Percentiles rank a stretch among this genome's conserved stretches.
Conservation (phyloP, 2,113 vertebrate genomes). For the Percopsis transmontana region DNA sequence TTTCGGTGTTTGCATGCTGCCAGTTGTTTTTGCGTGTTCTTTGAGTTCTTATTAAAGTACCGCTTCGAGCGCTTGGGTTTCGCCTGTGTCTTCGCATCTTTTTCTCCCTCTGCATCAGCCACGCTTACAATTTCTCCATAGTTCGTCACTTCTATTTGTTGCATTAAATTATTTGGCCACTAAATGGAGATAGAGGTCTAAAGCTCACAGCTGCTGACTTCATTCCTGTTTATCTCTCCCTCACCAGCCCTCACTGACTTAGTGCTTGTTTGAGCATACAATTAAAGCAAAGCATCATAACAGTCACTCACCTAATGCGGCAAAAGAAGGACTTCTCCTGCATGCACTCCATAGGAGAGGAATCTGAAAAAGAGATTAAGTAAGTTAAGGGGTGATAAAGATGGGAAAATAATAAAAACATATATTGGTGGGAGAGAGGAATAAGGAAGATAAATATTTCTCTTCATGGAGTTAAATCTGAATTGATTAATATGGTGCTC, state of each 20-base stretch:
- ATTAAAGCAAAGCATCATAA: slow-evolving; percentile 28
- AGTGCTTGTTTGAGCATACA: slow-evolving; percentile 39
- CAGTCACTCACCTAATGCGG: slow-evolving; percentile 88
- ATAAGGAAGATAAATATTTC: slow-evolving; percentile 16
- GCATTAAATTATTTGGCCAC: slow-evolving; percentile 19
- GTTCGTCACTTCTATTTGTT: too few relatives aligned
- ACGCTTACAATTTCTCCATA: too few relatives aligned
- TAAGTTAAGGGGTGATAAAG: background rate
- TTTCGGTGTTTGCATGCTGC: too few relatives aligned
- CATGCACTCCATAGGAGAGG: slow-evolving; percentile 87
- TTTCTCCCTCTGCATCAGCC: too few relatives aligned
- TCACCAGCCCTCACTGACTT: slow-evolving; percentile 19
- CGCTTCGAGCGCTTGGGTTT: too few relatives aligned
- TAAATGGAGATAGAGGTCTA: slow-evolving; percentile 22
- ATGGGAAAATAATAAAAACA: slow-evolving; percentile 23
- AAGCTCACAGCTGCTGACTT: slow-evolving; percentile 35
- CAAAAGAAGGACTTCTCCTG: slow-evolving; percentile 99
- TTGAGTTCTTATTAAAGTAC: too few relatives aligned
- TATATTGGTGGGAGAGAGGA: slow-evolving; percentile 8
- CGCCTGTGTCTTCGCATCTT: too few relatives aligned
- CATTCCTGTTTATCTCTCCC: slow-evolving; percentile 4
- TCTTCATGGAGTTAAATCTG: background rate
- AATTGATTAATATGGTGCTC: too few relatives aligned
- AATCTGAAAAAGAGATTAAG: slow-evolving; percentile 73
- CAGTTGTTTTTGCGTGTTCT: too few relatives aligned